Base-by-base conservation (phyloP, 2,113 vertebrate genomes). In the Prochilodus magdalenae region DNA sequence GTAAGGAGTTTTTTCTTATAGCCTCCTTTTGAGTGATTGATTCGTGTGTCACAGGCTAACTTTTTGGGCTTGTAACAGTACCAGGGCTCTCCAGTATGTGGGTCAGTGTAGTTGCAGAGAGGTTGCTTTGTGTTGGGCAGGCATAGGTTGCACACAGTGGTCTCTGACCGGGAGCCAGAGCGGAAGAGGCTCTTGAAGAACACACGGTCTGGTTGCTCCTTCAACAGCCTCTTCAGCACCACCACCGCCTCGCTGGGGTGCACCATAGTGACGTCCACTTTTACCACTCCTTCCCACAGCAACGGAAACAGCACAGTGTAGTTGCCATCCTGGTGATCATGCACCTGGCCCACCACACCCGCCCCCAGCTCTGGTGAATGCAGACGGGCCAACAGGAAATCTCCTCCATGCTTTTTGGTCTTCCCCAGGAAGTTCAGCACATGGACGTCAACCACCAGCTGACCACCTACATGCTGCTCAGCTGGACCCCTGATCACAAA, bases 11-110 rank as follows among this genome's bases (percentile, higher is more conserved):
- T 92, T 87, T 97, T 97, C 51, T 95, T 89, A 84, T 97, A 97
- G 24, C 96, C 97, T 2, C 96, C 97, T 90, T 97, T 98, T 81
- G 93, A 94, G 55, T 99, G 97, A 90, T 93, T 97, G 86, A 98
- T 93, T 73, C 97, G 93, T 85, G 92, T 96, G 87, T 95, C 94
- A 85, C 97, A 99, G 77, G 94, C 88, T 36, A 99, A 93, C 83
- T 95, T 93, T 84, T 95, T 95, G 6, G 98, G 98, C 79, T 97
- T 99, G 79, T 97, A 97, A 88, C 97, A 99, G 93, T 97, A 98
- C 98, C 97, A 99, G 0, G 97, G 97, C 85, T 99, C 98, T 0
- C 98, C 97, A 0, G 96, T 97, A 87, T 95, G 91, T 22, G 93
- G 93, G 88, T 99, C 97, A 13, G 97, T 98, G 87, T 95, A 99